Evolutionary conservation across 2,888 invertebrate species (phyloP), one percentile per base, ranked within the genome.

Genomic region (Oscheius sp.): DNA sequence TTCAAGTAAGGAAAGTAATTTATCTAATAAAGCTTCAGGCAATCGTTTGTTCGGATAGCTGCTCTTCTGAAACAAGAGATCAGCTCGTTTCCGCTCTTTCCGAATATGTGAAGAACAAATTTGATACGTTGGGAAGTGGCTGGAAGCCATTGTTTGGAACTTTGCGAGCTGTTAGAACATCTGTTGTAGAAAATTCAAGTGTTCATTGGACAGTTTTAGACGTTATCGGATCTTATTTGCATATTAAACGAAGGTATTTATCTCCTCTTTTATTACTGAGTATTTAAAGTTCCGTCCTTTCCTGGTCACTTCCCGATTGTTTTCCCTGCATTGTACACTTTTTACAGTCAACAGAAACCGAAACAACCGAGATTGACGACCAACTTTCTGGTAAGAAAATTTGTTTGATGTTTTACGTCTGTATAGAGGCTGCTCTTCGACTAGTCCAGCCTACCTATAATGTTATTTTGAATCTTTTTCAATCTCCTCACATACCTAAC

Each of bases 71-170:
- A 87, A 93, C 95, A 45, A 94, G 95, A 89, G 90, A 91, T 82
- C 89, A 94, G 92, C 94, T 97, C 82, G 93, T 96, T 50, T 93
- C 94, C 65, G 95, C 94, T 81, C 91, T 96, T 55, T 95, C 95
- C 87, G 95, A 95, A 88, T 93, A 96, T 82, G 96, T 97, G 0
- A 95, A 96, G 88, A 93, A 93, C 0, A 95, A 94, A 58, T 70
- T 74, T 12, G 78, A 78, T 31, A 73, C 74, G 37, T 69, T 78
- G 4, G 76, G 78, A 1, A 72, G 70, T 17, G 78, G 96, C 0
- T 97, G 96, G 96, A 90, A 96, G 65, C 94, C 96, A 0, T 89
- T 97, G 1, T 97, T 97, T 86, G 95, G 95, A 12, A 95, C 96
- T 0, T 88, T 97, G 48, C 91, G 95, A 23, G 94, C 94, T 50